Evolutionary conservation across 2,888 invertebrate species (phyloP), one percentile per base, ranked within the genome.

Genomic region (Griposia aprilina): DNA sequence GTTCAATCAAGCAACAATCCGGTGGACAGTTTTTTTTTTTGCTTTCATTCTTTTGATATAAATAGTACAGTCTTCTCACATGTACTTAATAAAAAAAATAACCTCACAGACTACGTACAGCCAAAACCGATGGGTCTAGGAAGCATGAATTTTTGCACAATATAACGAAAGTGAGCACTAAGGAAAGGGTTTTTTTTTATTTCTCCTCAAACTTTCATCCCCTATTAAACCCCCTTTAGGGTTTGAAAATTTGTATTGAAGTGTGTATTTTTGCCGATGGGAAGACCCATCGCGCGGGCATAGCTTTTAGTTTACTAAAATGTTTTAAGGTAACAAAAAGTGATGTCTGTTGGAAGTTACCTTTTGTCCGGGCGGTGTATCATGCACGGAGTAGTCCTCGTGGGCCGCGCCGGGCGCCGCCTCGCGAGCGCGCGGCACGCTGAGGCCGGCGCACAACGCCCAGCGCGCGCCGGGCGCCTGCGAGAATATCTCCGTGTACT

Each of bases 351-450:
- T 67, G 13, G n/a, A 20, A 26, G 10, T 11, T 88, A 96, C 97
- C 96, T 97, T 97, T 87, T 97, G 97, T 66, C 97, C 97, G 36
- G 97, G 97, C 63, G 97, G 97, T 2, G 97, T 97, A 85, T 96
- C 97, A 87, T 95, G 93, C 62, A 96, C 87, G 36, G 96, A 95
- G 92, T 96, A 95, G 90, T 97, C 97, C 74, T 94, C 94, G 70
- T 82, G 86, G 26, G 87, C 45, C 62, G 82, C 62, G 81, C 87
- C 69, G 82, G 87, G 8, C 65, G 83, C 36, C 66, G 79, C 82
- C 17, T 92, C 92, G 17, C 92, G 89, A 23, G 85, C 80, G 63
- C 92, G 91, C 55, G 95, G 93, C 78, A 93, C 88, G 4, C 80
- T 76, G 59, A 95, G 93, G 36, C 95, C 96, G 17, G 83, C 81